Conservation (phyloP, 2,888 invertebrate species). For the Linyphia triangularis region DNA sequence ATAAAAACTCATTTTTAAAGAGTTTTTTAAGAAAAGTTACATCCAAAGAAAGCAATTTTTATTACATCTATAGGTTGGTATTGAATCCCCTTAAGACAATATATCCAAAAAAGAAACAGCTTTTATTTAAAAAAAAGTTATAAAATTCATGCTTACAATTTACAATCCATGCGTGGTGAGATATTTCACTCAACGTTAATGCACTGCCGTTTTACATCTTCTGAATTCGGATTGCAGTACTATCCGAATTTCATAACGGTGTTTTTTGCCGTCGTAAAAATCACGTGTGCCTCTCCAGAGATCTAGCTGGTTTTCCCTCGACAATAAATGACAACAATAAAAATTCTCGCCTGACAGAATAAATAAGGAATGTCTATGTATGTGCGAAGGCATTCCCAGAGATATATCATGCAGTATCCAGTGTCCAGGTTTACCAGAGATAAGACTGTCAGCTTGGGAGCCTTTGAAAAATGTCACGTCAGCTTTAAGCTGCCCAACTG, state of each 20-base stretch:
- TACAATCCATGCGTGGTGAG: too few species aligned
- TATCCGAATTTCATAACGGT: conserved; percentile 45
- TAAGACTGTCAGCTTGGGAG: conserved; percentile 9
- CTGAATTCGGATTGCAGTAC: conserved; percentile 48
- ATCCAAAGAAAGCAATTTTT: too few species aligned
- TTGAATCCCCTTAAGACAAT: too few species aligned
- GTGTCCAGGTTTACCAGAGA: conserved; percentile 22
- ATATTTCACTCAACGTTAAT: too few species aligned
- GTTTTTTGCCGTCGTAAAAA: not conserved
- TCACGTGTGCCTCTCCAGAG: not conserved
- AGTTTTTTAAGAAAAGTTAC: too few species aligned
- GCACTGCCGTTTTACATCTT: too few species aligned
- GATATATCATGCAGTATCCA: conserved; percentile 36
- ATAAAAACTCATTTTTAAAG: too few species aligned
- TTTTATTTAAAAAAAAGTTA: too few species aligned
- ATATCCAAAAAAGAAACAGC: too few species aligned
- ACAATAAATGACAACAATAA: conserved; percentile 43
- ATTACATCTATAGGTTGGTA: too few species aligned
- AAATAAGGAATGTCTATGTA: conserved; percentile 24
- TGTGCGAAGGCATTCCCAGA: not conserved
- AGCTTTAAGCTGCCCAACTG: conserved; percentile 15
- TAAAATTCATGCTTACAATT: too few species aligned
- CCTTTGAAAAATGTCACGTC: conserved; percentile 39
- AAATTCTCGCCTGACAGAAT: conserved; percentile 19
- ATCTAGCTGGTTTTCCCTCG: not conserved